Evolutionary conservation across 2,888 invertebrate species (phyloP).

Genomic region (Acleris laterana): DNA sequence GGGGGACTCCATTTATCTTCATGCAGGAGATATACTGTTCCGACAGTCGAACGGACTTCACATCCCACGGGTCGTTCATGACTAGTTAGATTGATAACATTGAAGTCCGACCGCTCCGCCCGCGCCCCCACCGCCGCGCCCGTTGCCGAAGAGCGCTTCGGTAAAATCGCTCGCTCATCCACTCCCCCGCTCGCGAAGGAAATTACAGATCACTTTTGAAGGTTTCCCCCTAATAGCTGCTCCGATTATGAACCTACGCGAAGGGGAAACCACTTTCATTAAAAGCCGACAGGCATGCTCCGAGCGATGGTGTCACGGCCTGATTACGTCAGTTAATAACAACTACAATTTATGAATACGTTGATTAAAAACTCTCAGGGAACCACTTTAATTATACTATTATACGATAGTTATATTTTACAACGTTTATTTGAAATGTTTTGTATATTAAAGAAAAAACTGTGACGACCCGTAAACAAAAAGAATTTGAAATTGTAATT

Average conservation of each 20-base stretch:
- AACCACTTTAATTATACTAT: slow-evolving; percentile 28
- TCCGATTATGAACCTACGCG: slow-evolving; percentile 49
- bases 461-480: slow-evolving; percentile 43
- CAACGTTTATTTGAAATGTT: slow-evolving; percentile 38
- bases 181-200: slow-evolving; percentile 37
- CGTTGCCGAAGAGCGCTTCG: background rate
- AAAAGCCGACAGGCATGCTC: slow-evolving; percentile 55
- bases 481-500: slow-evolving; percentile 45
- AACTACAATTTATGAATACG: slow-evolving; percentile 42
- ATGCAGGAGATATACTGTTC: slow-evolving; percentile 87
- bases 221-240: slow-evolving; percentile 36
- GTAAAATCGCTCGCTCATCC: slow-evolving; percentile 25
- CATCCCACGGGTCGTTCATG: slow-evolving; percentile 81
- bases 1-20: slow-evolving; percentile 88
- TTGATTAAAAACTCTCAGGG: slow-evolving; percentile 26
- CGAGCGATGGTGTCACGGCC: slow-evolving; percentile 70
- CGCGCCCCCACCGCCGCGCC: slow-evolving; percentile 6
- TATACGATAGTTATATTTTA: slow-evolving; percentile 27
- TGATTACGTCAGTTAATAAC: slow-evolving; percentile 74
- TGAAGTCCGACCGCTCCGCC: slow-evolving; percentile 2
- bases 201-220: slow-evolving; percentile 51
- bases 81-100: slow-evolving; percentile 45
- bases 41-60: slow-evolving; percentile 70
- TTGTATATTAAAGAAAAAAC: slow-evolving; percentile 29
- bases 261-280: slow-evolving; percentile 55